These are phyloP conservation scores for Salvelinus fontinalis DNA, from an alignment of 2,113 vertebrate genomes.

Conservation along the genomic window DNA sequence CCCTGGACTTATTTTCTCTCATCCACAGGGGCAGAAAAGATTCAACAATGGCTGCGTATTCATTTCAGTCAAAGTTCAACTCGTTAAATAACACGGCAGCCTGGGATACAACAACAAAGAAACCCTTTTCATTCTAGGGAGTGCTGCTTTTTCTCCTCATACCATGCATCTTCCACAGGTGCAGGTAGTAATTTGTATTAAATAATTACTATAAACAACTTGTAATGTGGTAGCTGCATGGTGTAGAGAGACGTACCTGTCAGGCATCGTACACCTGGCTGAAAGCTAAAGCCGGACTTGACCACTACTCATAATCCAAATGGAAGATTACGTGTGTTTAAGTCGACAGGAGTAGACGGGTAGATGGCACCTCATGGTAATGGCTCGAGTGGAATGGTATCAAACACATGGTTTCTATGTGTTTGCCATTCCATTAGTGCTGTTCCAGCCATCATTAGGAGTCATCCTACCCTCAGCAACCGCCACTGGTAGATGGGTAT, in stretches of 20 bases:
- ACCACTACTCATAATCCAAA: slow-evolving; percentile 27
- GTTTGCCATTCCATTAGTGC: too few relatives aligned
- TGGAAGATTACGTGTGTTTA: slow-evolving; percentile 5
- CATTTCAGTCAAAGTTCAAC: slow-evolving; percentile 19
- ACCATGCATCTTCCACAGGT: slow-evolving; percentile 9
- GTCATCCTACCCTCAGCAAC: too few relatives aligned
- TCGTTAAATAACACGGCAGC: background rate
- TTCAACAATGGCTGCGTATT: background rate
- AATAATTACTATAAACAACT: slow-evolving; percentile 27
- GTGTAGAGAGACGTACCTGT: background rate
- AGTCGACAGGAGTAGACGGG: background rate
- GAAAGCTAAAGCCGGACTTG: slow-evolving; percentile 6
- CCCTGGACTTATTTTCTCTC: slow-evolving; percentile 19
- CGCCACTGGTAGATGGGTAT: background rate
- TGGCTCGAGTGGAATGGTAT: too few relatives aligned
- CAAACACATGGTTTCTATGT: too few relatives aligned
- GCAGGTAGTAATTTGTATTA: slow-evolving; percentile 26
- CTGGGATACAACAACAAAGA: background rate
- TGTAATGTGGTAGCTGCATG: slow-evolving; percentile 25
- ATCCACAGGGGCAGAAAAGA: slow-evolving; percentile 15
- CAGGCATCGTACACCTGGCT: background rate
- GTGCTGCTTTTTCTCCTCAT: background rate
- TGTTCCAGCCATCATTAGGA: too few relatives aligned
- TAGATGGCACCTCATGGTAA: too few relatives aligned
- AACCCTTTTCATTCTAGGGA: slow-evolving; percentile 11